A percentile compares a stretch with the other conserved stretches of the same genome.
phyloP scores from a whole-genome alignment of 1,140 invertebrate genomes.

The Hirudo medicinalis region DNA sequence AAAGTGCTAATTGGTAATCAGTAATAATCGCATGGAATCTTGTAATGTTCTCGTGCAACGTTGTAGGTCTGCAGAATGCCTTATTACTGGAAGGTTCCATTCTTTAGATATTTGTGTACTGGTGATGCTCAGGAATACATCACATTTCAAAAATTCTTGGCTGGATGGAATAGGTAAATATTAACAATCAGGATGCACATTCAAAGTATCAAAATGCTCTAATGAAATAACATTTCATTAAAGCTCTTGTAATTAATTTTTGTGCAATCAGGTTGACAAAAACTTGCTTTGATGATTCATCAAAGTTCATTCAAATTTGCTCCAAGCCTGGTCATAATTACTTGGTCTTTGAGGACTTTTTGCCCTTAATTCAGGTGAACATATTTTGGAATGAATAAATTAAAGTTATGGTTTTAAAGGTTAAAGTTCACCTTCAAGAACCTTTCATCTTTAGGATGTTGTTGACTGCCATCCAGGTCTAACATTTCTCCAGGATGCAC shows the following conservation, averaged over 20 bases:
- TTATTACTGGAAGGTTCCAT: slow-evolving; percentile 83
- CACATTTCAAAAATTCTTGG: slow-evolving; percentile 62
- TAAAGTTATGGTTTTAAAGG: slow-evolving; percentile 1
- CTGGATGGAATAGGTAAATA: slow-evolving; percentile 64
- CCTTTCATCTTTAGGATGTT: slow-evolving; percentile 65
- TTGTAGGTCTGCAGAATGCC: slow-evolving; percentile 46
- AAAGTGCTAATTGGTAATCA: slow-evolving; percentile 6
- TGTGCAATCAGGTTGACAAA: slow-evolving; percentile 26
- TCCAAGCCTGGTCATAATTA: slow-evolving; percentile 40
- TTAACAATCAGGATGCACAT: not conserved
- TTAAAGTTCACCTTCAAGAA: not conserved
- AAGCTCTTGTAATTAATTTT: not conserved
- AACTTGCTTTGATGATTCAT: slow-evolving; percentile 66
- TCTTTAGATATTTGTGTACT: slow-evolving; percentile 64
- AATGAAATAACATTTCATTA: not conserved
- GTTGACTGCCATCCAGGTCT: slow-evolving; percentile 98
- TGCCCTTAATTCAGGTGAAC: slow-evolving; percentile 56
- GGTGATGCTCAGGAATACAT: slow-evolving; percentile 59
- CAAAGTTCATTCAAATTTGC: slow-evolving; percentile 64
- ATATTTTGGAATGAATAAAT: not conserved
- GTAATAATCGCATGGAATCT: not conserved
- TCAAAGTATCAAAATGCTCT: not conserved
- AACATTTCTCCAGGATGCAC: slow-evolving; percentile 86
- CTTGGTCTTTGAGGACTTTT: slow-evolving; percentile 60
- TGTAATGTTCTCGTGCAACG: too few relatives aligned